These are phyloP conservation scores for Pandemis heparana DNA, from an alignment of 2,888 invertebrate genomes.

Conservation along the genomic window DNA sequence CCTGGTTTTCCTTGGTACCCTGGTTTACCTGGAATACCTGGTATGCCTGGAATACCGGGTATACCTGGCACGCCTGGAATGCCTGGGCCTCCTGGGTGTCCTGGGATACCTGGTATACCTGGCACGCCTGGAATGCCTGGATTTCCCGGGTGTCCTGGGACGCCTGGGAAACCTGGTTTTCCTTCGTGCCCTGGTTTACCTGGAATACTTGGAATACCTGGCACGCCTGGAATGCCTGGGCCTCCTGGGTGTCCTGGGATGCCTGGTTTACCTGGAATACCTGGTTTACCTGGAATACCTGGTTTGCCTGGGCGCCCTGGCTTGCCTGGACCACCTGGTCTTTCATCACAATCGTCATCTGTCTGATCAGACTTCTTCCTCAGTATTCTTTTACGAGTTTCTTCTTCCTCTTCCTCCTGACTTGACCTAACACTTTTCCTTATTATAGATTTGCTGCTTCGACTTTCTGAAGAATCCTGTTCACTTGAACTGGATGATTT, in stretches of 20 bases:
- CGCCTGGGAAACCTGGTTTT: not conserved
- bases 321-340: too few relatives aligned
- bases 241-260: not conserved
- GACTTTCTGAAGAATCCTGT: not conserved
- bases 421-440: not conserved
- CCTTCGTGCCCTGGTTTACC: not conserved
- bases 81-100: not conserved
- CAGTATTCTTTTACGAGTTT: not conserved
- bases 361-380: not conserved
- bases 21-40: not conserved
- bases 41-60: not conserved
- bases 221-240: not conserved
- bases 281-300: not conserved
- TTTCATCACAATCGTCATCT: not conserved
- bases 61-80: not conserved
- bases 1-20: too few relatives aligned
- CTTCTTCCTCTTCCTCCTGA: not conserved
- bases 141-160: not conserved
- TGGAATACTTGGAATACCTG: not conserved
- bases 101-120: not conserved
- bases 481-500: not conserved
- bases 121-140: not conserved
- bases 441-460: not conserved
- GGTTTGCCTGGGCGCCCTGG: too few relatives aligned
- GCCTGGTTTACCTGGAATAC: not conserved